Conservation (phyloP, 2,888 invertebrate genomes). For the Rotaria magnacalcarata region DNA sequence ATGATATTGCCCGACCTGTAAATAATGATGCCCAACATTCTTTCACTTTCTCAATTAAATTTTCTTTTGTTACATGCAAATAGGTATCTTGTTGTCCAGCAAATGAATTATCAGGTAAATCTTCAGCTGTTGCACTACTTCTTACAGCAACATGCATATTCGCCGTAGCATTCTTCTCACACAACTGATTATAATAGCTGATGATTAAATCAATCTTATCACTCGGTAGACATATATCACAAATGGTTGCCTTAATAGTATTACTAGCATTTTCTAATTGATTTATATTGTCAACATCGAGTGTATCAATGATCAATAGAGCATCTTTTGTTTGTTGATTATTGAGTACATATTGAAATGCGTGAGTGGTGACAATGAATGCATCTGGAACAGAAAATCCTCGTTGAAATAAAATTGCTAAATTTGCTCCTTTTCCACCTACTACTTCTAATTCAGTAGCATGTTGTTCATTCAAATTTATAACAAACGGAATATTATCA, state of each 20-base stretch:
- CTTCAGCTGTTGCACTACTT: slow-evolving; percentile 33
- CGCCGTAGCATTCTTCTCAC: neutral
- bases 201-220: neutral
- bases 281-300: neutral
- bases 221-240: neutral
- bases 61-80: slow-evolving; percentile 9
- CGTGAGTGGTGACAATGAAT: neutral
- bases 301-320: neutral
- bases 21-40: slow-evolving; percentile 36
- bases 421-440: slow-evolving; percentile 26
- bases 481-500: neutral
- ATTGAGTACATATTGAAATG: neutral
- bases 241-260: neutral
- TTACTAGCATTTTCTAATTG: slow-evolving; percentile 8
- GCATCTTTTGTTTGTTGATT: neutral
- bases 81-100: slow-evolving; percentile 19
- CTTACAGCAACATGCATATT: slow-evolving; percentile 1
- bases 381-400: neutral
- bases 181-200: neutral
- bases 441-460: neutral
- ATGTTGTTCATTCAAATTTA: neutral
- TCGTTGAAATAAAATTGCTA: slow-evolving; percentile 26
- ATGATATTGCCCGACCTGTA: slow-evolving; percentile 4
- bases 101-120: slow-evolving; percentile 34
- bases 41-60: neutral